These are phyloP conservation scores for Drosophila parabipectinata DNA, from an alignment of 1,140 invertebrate genomes.

Conservation along the genomic window DNA sequence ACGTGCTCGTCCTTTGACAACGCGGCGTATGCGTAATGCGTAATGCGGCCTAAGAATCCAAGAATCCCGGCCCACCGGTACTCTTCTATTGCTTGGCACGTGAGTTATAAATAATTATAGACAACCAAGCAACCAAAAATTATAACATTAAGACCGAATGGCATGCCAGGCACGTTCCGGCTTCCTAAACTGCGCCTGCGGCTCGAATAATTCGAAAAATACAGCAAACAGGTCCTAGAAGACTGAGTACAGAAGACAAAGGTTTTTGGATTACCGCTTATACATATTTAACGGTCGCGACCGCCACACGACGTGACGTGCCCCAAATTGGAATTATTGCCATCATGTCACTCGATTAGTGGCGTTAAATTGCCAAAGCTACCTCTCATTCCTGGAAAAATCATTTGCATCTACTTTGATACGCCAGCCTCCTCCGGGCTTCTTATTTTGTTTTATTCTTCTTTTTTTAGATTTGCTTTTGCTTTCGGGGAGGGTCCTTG, in stretches of 20 bases:
- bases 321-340: constrained; percentile 77
- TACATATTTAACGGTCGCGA: constrained; percentile 67
- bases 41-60: constrained; percentile 43
- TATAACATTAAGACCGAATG: constrained; percentile 41
- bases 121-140: constrained; percentile 53
- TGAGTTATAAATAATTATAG: constrained; percentile 79
- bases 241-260: constrained; percentile 2
- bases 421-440: constrained; percentile 21
- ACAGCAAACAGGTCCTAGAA: constrained; percentile 1
- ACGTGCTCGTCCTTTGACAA: constrained; percentile 55
- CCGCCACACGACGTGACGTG: constrained; percentile 54
- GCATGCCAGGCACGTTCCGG: constrained; percentile 65
- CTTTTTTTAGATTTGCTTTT: constrained; percentile 4
- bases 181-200: constrained; percentile 19
- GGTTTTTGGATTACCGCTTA: constrained; percentile 9
- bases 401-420: constrained; percentile 47
- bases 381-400: constrained; percentile 6
- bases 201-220: constrained; percentile 24
- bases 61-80: constrained; percentile 1
- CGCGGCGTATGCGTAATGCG: constrained; percentile 70
- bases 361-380: constrained; percentile 74
- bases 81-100: constrained; percentile 50
- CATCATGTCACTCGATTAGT: constrained; percentile 78
- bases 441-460: constrained; percentile 17
- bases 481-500: constrained; percentile 2